Evolutionary conservation across 2,113 vertebrate species (phyloP).

Genomic region (Nesogale talazaci): DNA sequence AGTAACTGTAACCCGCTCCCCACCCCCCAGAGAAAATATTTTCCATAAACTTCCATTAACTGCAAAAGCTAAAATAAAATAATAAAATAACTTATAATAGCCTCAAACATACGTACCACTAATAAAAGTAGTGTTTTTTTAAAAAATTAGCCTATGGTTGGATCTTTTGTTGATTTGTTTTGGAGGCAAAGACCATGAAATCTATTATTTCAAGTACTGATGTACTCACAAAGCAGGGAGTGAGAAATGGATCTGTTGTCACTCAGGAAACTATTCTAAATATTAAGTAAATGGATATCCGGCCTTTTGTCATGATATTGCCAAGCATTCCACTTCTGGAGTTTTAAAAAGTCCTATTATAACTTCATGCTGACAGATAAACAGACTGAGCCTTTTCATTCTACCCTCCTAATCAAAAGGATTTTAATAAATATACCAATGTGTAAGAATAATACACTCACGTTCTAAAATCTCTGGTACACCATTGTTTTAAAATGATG

Average conservation of each 20-base stretch:
- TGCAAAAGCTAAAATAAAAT: constrained; percentile 6
- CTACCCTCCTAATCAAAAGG: background rate
- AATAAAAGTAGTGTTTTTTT: constrained; percentile 17
- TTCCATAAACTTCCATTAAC: constrained; percentile 54
- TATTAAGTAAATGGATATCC: constrained; percentile 19
- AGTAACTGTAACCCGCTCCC: constrained; percentile 50
- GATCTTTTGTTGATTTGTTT: constrained; percentile 3
- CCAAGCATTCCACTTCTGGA: constrained; percentile 51
- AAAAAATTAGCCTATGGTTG: background rate
- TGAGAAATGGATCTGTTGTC: background rate
- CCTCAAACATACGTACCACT: constrained; percentile 68
- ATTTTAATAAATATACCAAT: constrained; percentile 6
- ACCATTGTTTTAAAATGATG: background rate
- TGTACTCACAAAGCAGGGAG: constrained; percentile 31
- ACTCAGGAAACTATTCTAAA: constrained; percentile 3
- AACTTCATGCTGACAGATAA: constrained; percentile 45
- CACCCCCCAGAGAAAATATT: constrained; percentile 17
- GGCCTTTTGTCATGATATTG: background rate
- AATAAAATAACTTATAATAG: background rate
- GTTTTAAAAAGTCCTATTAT: constrained; percentile 81
- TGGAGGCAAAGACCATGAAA: constrained; percentile 21
- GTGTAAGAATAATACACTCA: background rate
- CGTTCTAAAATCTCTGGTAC: background rate
- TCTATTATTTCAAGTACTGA: constrained; percentile 21
- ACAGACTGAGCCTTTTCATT: background rate